These are phyloP conservation scores for Nebria salina DNA, from an alignment of 2,888 invertebrate genomes.

Conservation along the genomic window DNA sequence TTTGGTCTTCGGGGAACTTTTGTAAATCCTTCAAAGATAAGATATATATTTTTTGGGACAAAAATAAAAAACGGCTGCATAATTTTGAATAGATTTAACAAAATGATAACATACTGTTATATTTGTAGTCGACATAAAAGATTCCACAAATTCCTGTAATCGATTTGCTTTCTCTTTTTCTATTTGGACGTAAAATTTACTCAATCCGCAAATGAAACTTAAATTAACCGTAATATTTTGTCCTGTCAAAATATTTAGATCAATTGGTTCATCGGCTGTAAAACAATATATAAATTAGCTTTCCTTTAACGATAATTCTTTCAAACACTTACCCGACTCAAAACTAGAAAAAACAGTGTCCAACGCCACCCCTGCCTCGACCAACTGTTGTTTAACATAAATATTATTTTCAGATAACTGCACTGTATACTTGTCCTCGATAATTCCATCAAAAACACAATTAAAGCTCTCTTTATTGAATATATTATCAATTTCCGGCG, in stretches of 20 bases:
- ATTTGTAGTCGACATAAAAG: constrained; percentile 55
- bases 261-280: constrained; percentile 53
- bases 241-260: constrained; percentile 60
- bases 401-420: constrained; percentile 32
- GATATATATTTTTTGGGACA: background rate
- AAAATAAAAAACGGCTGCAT: background rate
- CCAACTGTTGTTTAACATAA: constrained; percentile 26
- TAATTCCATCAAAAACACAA: constrained; percentile 67
- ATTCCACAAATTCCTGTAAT: constrained; percentile 52
- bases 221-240: constrained; percentile 63
- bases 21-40: constrained; percentile 52
- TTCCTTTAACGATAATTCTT: background rate
- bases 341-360: constrained; percentile 14
- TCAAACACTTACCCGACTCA: constrained; percentile 33
- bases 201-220: constrained; percentile 60
- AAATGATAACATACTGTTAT: constrained; percentile 53
- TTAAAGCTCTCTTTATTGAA: constrained; percentile 70
- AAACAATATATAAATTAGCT: constrained; percentile 18
- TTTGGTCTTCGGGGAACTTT: constrained; percentile 58
- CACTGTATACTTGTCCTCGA: constrained; percentile 61
- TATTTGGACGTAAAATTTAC: constrained; percentile 62
- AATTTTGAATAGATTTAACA: background rate
- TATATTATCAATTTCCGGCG: constrained; percentile 67
- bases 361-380: constrained; percentile 32
- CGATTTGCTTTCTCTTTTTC: constrained; percentile 57